Evolutionary conservation across 2,797 vertebrate species (phyloP).

Genomic region (Smutsia gigantea): DNA sequence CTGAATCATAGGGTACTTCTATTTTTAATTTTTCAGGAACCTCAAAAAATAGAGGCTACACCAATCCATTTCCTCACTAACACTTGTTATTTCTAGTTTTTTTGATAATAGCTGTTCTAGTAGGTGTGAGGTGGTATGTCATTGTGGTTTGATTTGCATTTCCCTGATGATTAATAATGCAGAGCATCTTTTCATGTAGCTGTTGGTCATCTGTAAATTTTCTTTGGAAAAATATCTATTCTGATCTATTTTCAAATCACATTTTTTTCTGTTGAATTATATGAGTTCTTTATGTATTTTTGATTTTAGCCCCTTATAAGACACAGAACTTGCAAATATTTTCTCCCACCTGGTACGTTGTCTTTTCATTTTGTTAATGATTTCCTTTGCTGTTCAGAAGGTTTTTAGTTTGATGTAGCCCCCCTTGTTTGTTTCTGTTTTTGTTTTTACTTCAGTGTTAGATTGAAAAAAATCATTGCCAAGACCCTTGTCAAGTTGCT

Average conservation of each 20-base stretch:
- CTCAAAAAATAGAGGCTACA: not conserved
- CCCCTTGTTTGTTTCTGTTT: not conserved
- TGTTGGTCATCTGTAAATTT: not conserved
- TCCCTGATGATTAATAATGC: not conserved
- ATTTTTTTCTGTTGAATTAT: not conserved
- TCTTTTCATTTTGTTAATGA: not conserved
- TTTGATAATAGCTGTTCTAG: not conserved
- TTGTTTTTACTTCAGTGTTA: not conserved
- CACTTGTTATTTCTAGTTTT: not conserved
- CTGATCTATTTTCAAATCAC: not conserved
- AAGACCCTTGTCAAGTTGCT: not conserved
- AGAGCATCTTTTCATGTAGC: not conserved
- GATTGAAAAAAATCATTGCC: not conserved
- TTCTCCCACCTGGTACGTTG: not conserved
- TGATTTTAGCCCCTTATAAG: not conserved
- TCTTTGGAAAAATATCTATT: not conserved
- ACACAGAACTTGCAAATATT: not conserved
- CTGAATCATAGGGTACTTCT: not conserved
- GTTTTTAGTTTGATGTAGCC: not conserved
- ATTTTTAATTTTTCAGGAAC: not conserved
- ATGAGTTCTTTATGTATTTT: not conserved
- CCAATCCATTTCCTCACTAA: not conserved
- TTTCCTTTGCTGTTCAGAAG: too few relatives aligned
- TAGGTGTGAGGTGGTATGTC: not conserved
- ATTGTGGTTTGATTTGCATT: not conserved